A percentile compares a stretch with the other conserved stretches of the same genome.
These are phyloP conservation scores for Hyphantria cunea DNA, from an alignment of 1,140 invertebrate genomes.

Conservation along the genomic window DNA sequence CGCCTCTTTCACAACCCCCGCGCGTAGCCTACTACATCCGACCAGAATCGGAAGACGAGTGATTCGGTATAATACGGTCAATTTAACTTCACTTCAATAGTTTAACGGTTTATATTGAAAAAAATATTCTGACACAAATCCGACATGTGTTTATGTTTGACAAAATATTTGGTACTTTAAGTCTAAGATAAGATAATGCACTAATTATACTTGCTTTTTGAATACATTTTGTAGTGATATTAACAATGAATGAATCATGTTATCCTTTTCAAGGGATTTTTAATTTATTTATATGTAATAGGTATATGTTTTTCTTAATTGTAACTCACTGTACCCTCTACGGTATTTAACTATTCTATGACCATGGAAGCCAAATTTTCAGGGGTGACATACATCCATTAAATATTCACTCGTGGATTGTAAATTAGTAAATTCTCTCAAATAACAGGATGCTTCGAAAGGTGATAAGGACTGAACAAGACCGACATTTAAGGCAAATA, in stretches of 20 bases:
- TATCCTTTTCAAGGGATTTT: too few species aligned
- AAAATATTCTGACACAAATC: too few species aligned
- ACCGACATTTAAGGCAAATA: slow-evolving; percentile 32
- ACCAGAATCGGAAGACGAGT: slow-evolving; percentile 39
- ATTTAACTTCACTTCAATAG: slow-evolving; percentile 13
- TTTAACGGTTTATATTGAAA: background rate
- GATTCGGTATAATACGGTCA: slow-evolving; percentile 41
- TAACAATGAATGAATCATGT: too few species aligned
- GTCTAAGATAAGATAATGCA: background rate
- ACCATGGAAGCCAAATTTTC: slow-evolving; percentile 60
- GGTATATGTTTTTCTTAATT: too few species aligned
- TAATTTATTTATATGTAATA: too few species aligned
- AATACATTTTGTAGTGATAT: background rate
- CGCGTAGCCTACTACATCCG: slow-evolving; percentile 47
- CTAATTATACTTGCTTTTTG: background rate
- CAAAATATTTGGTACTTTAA: too few species aligned
- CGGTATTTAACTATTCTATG: slow-evolving; percentile 49
- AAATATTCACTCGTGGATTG: slow-evolving; percentile 75
- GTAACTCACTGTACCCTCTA: slow-evolving; percentile 4
- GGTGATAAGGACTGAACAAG: slow-evolving; percentile 43
- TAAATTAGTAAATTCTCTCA: slow-evolving; percentile 67
- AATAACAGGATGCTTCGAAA: slow-evolving; percentile 45
- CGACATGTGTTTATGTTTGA: too few species aligned
- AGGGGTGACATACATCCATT: slow-evolving; percentile 72
- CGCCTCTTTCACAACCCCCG: slow-evolving; percentile 34